Evolutionary conservation across 2,888 invertebrate species (phyloP), one percentile per base, ranked within the genome.

Genomic region (Phyto melanocephala): DNA sequence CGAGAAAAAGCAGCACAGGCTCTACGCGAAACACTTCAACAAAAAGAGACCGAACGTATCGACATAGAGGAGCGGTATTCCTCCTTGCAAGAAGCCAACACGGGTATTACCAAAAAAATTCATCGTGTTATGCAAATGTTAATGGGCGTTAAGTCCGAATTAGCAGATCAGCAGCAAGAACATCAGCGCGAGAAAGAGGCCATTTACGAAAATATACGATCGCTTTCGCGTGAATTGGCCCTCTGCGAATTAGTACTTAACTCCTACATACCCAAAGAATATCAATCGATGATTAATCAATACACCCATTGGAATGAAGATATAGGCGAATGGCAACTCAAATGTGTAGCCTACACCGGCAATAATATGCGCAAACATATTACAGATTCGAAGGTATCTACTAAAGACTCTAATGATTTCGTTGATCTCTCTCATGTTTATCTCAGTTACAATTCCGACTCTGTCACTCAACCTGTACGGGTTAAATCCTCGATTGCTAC

Each of bases 261-360:
- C 89, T 95, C 95, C 54, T 99, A 97, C 89, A 98, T 99, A 90
- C 99, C 99, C 0, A 94, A 94, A 87, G 96, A 98, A 90, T 98
- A 98, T 91, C 95, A 97, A 93, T 95, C 95, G 62, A 93, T 97
- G 92, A 96, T 99, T 83, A 97, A 98, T 88, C 93, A 95, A 87
- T 96, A 98, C 89, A 96, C 98, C 52, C 95, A 96, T 88, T 99
- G 99, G 98, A 99, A 98, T 92, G 98, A 98, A 91, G 99, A 99
- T 88, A 96, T 98, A 37, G 99, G 99, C 37, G 99, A 99, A 91
- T 99, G 99, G 97, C 98, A 99, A 90, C 93, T 99, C 56, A 96
- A 96, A 90, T 99, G 99, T 91, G 98, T 99, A 7, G 99, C 99
- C 0, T 99, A 99, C 91, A 98, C 99, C 7, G 99, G 99, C 0